Evolutionary conservation across 2,888 invertebrate species (phyloP).

Genomic region (Stenoptilia bipunctidactyla): DNA sequence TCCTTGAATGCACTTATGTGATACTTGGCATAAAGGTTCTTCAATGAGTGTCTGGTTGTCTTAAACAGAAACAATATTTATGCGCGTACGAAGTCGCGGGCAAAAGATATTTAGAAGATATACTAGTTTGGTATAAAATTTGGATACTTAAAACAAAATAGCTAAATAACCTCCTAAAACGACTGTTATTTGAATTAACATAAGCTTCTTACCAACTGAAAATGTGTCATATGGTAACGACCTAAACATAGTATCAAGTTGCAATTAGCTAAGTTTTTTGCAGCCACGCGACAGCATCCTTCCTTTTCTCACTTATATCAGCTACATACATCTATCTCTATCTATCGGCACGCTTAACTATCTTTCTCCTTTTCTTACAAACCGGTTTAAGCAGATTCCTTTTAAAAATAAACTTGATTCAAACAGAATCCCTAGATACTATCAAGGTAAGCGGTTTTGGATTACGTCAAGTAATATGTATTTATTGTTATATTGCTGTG

Average conservation of each 20-base stretch:
- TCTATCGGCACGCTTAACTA: conserved; percentile 24
- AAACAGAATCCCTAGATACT: background rate
- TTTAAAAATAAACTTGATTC: conserved; percentile 5
- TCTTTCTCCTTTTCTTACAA: conserved; percentile 18
- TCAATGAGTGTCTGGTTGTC: no score
- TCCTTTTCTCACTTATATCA: conserved; percentile 12
- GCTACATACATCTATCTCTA: conserved; percentile 13
- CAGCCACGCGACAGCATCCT: conserved; percentile 15
- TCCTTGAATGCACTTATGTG: no score
- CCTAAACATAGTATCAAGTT: background rate
- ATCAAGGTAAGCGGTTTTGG: conserved; percentile 2
- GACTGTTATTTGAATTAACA: no score
- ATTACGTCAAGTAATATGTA: background rate
- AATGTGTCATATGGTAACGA: conserved; percentile 10
- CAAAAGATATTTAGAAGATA: no score
- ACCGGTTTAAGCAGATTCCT: conserved; percentile 22
- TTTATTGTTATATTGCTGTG: no score
- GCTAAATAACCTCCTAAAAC: no score
- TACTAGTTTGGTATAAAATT: no score
- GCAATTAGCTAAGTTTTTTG: conserved; percentile 1
- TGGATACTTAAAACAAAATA: no score
- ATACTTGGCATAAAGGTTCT: no score
- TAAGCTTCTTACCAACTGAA: conserved; percentile 14
- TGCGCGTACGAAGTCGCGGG: no score
- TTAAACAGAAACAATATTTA: no score